Evolutionary conservation across 2,888 invertebrate genomes (phyloP).

Genomic region (Ptilodon capucinus): DNA sequence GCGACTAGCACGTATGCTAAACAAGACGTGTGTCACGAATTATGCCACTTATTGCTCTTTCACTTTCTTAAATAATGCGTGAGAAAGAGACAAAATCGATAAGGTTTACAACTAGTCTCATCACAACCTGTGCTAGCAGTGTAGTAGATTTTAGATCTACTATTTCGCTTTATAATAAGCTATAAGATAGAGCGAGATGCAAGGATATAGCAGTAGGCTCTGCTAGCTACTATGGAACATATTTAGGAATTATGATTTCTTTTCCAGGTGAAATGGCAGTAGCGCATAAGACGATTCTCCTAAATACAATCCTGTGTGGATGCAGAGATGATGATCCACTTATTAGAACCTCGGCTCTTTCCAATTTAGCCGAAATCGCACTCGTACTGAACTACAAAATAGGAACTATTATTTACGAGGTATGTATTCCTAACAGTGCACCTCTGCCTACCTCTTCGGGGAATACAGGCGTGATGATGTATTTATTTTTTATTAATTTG

Average conservation of each 20-base stretch:
- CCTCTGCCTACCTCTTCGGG: no score
- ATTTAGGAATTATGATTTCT: neutral
- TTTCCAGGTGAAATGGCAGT: conserved; percentile 87
- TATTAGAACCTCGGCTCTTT: conserved; percentile 90
- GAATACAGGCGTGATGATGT: no score
- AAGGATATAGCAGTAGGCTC: neutral
- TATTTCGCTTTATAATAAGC: neutral
- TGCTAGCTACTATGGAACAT: neutral
- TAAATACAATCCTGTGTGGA: conserved; percentile 88
- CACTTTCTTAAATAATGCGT: no score
- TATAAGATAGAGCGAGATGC: neutral
- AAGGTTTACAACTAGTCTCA: no score
- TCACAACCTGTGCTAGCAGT: no score
- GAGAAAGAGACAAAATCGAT: no score
- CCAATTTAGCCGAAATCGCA: conserved; percentile 92
- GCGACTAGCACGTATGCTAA: no score
- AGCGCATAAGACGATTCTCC: conserved; percentile 85
- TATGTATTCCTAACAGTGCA: conserved; percentile 47
- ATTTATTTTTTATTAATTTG: no score
- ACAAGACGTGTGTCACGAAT: no score
- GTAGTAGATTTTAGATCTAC: no score
- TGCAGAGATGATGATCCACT: conserved; percentile 87
- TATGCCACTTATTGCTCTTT: no score
- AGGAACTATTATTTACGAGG: conserved; percentile 88
- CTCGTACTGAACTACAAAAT: conserved; percentile 88